phyloP scores from a whole-genome alignment of 2,113 vertebrate genomes.

The Podilymbus podiceps region DNA sequence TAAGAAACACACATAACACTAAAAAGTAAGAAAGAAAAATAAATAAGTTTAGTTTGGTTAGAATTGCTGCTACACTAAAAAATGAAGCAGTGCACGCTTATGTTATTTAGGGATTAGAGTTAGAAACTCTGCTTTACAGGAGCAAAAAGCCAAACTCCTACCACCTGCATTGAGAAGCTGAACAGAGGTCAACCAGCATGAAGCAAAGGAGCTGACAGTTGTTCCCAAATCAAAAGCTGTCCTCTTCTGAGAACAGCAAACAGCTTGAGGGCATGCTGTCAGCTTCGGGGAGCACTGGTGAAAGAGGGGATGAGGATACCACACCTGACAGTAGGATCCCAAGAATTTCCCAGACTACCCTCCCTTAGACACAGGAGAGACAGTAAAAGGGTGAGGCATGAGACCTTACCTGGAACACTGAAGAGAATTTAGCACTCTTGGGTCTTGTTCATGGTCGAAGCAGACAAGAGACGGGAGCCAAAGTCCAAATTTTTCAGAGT shows the following conservation, averaged over 20 bases:
- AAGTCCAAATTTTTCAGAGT: not conserved
- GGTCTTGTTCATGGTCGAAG: fast-evolving
- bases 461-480: not conserved
- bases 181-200: not conserved
- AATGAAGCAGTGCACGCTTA: not conserved
- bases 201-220: not conserved
- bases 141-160: not conserved
- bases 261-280: not conserved
- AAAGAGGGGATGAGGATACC: not conserved
- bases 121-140: not conserved
- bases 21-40: not conserved
- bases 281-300: not conserved
- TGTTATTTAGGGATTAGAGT: not conserved
- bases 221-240: not conserved
- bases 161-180: not conserved
- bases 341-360: not conserved
- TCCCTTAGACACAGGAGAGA: not conserved
- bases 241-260: not conserved
- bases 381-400: not conserved
- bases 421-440: too few relatives aligned
- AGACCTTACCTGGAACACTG: not conserved
- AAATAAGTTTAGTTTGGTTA: not conserved
- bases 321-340: not conserved
- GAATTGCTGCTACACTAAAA: not conserved
- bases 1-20: not conserved